phyloP scores from a whole-genome alignment of 2,888 invertebrate species.

The Limenitis arthemis region DNA sequence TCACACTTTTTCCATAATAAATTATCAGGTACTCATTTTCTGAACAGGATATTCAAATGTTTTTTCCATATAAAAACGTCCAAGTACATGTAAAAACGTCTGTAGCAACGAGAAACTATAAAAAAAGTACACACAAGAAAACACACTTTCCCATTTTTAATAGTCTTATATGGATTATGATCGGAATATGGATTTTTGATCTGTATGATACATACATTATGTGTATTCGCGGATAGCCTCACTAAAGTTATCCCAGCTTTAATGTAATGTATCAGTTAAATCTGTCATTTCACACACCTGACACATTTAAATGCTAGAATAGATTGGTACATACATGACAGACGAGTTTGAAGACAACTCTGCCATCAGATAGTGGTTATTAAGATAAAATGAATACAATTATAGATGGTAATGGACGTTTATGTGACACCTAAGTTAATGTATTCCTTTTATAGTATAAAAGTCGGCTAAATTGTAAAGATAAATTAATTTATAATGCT shows the following conservation, averaged over 20 bases:
- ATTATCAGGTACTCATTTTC: too few species aligned
- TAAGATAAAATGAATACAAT: slow-evolving; percentile 1
- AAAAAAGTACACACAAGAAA: too few species aligned
- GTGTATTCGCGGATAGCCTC: not conserved
- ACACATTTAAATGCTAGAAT: slow-evolving; percentile 11
- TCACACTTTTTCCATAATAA: too few species aligned
- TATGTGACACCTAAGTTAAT: slow-evolving; percentile 1
- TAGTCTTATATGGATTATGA: too few species aligned
- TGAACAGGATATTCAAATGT: too few species aligned
- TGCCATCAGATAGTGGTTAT: slow-evolving; percentile 7
- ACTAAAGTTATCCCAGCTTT: slow-evolving; percentile 1
- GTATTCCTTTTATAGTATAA: not conserved
- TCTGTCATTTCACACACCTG: slow-evolving; percentile 16
- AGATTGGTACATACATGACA: slow-evolving; percentile 9
- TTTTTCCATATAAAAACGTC: too few species aligned
- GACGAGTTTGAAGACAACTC: slow-evolving; percentile 13
- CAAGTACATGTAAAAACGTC: too few species aligned
- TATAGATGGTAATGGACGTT: slow-evolving; percentile 2
- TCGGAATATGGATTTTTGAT: not conserved
- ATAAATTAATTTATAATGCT: not conserved
- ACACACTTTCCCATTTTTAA: too few species aligned
- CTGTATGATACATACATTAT: not conserved
- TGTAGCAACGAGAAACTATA: too few species aligned
- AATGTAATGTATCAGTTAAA: slow-evolving; percentile 15
- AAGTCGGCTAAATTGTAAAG: too few species aligned